Conservation (phyloP, 2,888 invertebrate species). For the Pterostichus madidus region DNA sequence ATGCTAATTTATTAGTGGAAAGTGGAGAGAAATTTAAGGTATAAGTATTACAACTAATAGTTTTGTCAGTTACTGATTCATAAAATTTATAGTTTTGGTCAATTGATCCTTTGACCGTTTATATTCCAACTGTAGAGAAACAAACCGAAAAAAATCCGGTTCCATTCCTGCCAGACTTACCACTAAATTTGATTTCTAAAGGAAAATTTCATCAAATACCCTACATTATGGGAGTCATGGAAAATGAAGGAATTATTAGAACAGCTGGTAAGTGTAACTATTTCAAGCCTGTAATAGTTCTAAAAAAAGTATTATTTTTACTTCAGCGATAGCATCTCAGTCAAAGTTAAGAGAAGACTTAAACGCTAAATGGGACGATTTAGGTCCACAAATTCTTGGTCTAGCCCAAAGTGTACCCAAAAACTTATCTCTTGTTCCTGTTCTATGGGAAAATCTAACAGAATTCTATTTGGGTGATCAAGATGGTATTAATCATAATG, state of each 20-base stretch:
- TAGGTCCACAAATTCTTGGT: conserved; percentile 70
- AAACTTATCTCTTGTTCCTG: conserved; percentile 61
- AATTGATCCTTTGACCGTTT: conserved; percentile 78
- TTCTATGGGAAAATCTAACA: conserved; percentile 70
- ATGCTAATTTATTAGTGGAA: conserved; percentile 75
- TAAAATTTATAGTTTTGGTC: conserved; percentile 76
- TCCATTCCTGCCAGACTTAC: conserved; percentile 77
- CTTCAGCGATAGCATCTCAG: conserved; percentile 47
- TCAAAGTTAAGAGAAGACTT: conserved; percentile 68
- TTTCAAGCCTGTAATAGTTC: conserved; percentile 2
- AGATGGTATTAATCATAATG: conserved; percentile 69
- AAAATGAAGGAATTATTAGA: conserved; percentile 78
- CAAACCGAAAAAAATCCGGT: conserved; percentile 72
- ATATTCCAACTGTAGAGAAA: conserved; percentile 77
- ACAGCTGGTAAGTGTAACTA: conserved; percentile 73
- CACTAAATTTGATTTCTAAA: conserved; percentile 74
- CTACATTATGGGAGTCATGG: conserved; percentile 77
- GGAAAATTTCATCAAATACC: conserved; percentile 77
- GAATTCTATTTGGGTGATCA: conserved; percentile 71
- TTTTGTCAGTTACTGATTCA: not conserved
- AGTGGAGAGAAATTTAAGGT: conserved; percentile 78
- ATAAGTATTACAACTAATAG: conserved; percentile 52
- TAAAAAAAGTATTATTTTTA: not conserved
- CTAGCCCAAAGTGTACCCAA: conserved; percentile 69
- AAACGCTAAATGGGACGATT: conserved; percentile 71